Base-by-base conservation (phyloP, 2,797 vertebrate genomes). In the Gorsachius magnificus region DNA sequence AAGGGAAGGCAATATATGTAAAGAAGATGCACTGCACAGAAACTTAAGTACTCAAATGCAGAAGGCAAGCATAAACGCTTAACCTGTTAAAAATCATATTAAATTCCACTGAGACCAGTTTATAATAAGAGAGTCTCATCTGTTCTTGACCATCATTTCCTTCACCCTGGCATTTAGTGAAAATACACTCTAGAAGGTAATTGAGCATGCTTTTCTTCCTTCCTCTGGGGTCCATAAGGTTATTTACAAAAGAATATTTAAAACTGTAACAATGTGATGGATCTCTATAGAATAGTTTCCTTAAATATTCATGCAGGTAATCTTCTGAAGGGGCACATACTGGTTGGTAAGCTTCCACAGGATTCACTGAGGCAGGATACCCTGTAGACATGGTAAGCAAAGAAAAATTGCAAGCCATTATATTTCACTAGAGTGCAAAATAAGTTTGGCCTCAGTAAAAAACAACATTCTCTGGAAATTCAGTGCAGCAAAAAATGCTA, bases 181-280 rank as follows among this genome's bases (percentile, higher is more conserved):
- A 92, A 96, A 78, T 82, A 41, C 31, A 43, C 87, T 96, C 35
- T 46, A 82, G 48, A 66, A 92, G 69, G 72, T 95, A 98, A 98
- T 90, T 86, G 83, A 92, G 60, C 64, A 79, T 35, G 33, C 16
- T 71, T 89, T 89, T 78, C 85, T 93, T 96, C 46, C 93, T 92
- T 97, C 87, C 74, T 76, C 38, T 78, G 83, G 64, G 91, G 82
- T 41, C 66, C 28, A 16, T 69, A 76, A 86, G 72, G 78, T 93
- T 97, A 96, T 96, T 97, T 96, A 95, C 72, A 76, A 80, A 92
- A 87, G 85, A 96, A 96, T 95, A 92, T 96, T 84, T 95, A 83
- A 80, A 90, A 38, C 11, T 53, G 76, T 35, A 76, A 91, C 93
- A 88, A 63, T 57, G 50, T 61, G 64, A 83, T 95, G 74, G 83